Conservation (phyloP, 2,113 vertebrate species). For the Pseudorasbora parva region DNA sequence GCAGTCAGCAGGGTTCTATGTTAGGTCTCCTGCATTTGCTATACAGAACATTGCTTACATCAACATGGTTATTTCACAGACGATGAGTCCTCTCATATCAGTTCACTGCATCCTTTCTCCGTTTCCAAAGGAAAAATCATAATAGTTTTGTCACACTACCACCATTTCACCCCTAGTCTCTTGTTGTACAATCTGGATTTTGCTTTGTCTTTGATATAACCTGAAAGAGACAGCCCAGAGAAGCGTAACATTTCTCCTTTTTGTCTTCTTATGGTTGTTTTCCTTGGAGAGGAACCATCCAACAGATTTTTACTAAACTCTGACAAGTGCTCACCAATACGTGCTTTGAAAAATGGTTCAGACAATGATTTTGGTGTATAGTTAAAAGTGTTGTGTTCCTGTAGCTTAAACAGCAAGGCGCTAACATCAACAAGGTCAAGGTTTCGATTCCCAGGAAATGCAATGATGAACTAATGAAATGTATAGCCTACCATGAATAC, state of each 20-base stretch:
- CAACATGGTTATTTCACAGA: slow-evolving; percentile 14
- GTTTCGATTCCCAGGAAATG: neutral
- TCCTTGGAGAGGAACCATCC: slow-evolving; percentile 9
- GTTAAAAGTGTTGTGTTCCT: neutral
- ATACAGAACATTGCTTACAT: slow-evolving; percentile 8
- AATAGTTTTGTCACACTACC: slow-evolving; percentile 24
- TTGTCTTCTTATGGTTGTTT: slow-evolving; percentile 17
- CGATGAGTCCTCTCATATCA: slow-evolving; percentile 3
- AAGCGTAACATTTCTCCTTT: slow-evolving; percentile 12
- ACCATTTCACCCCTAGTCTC: neutral
- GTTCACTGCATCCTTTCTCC: neutral
- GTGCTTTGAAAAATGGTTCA: slow-evolving; percentile 22
- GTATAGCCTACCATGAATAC: neutral
- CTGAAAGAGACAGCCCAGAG: slow-evolving; percentile 31
- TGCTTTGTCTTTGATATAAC: slow-evolving; percentile 31
- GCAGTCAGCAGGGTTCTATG: slow-evolving; percentile 10
- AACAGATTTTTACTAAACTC: slow-evolving; percentile 14
- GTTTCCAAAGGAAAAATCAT: slow-evolving; percentile 7
- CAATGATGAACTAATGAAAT: neutral
- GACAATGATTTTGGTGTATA: neutral
- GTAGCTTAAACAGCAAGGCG: neutral
- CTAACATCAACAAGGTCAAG: neutral
- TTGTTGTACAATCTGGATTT: slow-evolving; percentile 28
- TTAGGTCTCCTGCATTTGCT: neutral
- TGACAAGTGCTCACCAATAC: slow-evolving; percentile 23